These are phyloP conservation scores for Cataglyphis altisquamis DNA, from an alignment of 2,888 invertebrate species.

Conservation along the genomic window DNA sequence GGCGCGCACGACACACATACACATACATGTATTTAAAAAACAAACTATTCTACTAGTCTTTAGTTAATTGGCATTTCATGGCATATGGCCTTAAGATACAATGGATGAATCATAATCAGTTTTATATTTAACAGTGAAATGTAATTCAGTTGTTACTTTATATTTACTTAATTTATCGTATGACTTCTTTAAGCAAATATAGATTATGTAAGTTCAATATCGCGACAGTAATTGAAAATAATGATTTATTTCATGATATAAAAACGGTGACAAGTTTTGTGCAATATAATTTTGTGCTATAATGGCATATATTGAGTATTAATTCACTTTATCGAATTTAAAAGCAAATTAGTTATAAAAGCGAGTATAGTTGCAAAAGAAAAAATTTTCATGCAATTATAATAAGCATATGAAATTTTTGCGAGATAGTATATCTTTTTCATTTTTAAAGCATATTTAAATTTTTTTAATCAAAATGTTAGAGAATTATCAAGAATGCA, in stretches of 20 bases:
- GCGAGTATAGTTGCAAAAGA: neutral
- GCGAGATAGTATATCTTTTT: neutral
- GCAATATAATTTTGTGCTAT: neutral
- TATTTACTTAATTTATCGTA: neutral
- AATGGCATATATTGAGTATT: neutral
- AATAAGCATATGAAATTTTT: slow-evolving; percentile 7
- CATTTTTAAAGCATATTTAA: slow-evolving; percentile 7
- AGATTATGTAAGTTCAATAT: neutral
- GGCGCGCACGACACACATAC: slow-evolving; percentile 53
- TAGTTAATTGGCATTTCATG: slow-evolving; percentile 84
- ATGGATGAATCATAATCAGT: slow-evolving; percentile 54
- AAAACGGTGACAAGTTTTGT: neutral
- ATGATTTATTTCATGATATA: neutral
- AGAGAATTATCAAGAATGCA: neutral
- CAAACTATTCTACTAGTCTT: slow-evolving; percentile 82
- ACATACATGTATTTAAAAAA: slow-evolving; percentile 64
- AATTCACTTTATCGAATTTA: slow-evolving; percentile 1
- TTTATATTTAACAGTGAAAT: slow-evolving; percentile 24
- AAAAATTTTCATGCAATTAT: neutral
- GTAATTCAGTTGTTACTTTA: neutral
- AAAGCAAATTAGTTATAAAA: neutral
- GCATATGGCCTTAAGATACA: slow-evolving; percentile 80
- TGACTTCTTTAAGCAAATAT: neutral
- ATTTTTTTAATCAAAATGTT: neutral
- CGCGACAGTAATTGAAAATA: neutral